These are phyloP conservation scores for Calosoma granatense DNA, from an alignment of 1,140 invertebrate genomes.

Conservation along the genomic window DNA sequence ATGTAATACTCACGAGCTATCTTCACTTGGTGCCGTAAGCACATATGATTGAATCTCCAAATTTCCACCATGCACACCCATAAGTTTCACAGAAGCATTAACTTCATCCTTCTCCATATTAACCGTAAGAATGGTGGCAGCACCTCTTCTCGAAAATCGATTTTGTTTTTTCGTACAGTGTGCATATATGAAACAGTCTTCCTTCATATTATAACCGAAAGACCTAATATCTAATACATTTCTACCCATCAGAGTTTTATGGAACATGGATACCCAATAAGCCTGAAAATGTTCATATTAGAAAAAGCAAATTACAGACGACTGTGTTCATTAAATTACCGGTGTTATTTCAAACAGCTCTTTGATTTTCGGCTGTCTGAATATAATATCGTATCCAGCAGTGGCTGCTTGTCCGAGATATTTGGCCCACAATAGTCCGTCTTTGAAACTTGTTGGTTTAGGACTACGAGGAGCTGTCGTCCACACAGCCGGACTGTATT, in stretches of 20 bases:
- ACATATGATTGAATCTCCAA: conserved; percentile 29
- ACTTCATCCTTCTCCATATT: conserved; percentile 21
- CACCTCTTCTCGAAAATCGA: conserved; percentile 24
- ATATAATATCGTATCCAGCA: conserved; percentile 27
- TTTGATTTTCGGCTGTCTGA: conserved; percentile 25
- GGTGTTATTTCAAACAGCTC: conserved; percentile 28
- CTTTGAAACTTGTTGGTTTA: neutral
- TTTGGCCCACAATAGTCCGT: conserved; percentile 24
- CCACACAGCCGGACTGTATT: neutral
- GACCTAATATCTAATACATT: conserved; percentile 26
- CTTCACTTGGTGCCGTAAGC: conserved; percentile 20
- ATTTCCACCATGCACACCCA: conserved; percentile 18
- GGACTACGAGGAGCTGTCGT: neutral
- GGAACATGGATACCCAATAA: conserved; percentile 28
- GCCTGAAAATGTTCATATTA: conserved; percentile 24
- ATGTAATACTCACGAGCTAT: conserved; percentile 22
- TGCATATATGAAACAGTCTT: conserved; percentile 18
- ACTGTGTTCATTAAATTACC: conserved; percentile 19
- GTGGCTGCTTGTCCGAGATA: conserved; percentile 26
- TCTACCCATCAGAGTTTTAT: conserved; percentile 29
- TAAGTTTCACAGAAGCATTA: conserved; percentile 19
- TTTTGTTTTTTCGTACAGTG: conserved; percentile 29
- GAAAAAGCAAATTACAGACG: neutral
- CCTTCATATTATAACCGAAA: neutral
- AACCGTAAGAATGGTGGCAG: conserved; percentile 26